These are phyloP conservation scores for Plemyria rubiginata DNA, from an alignment of 2,888 invertebrate species.

Conservation along the genomic window DNA sequence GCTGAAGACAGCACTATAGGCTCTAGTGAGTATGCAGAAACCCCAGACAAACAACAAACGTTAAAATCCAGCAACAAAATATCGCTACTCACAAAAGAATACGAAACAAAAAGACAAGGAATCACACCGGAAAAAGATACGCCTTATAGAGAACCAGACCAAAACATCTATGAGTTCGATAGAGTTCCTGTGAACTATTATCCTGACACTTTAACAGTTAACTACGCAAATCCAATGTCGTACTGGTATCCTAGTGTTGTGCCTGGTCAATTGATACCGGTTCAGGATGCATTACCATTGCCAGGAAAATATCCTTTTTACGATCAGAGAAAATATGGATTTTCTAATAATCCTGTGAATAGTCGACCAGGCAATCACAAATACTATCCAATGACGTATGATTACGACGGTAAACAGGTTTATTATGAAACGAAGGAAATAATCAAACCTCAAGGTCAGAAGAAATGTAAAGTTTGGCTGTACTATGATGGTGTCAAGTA, in stretches of 20 bases:
- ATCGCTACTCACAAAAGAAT: constrained; percentile 32
- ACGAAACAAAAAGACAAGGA: constrained; percentile 32
- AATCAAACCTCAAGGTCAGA: constrained; percentile 50
- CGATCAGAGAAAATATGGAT: constrained; percentile 30
- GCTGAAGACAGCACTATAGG: constrained; percentile 31
- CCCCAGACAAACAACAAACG: constrained; percentile 11
- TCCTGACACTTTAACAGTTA: constrained; percentile 17
- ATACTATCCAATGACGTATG: constrained; percentile 35
- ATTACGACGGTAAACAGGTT: constrained; percentile 40
- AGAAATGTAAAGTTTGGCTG: constrained; percentile 67
- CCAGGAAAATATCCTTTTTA: constrained; percentile 25
- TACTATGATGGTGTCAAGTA: constrained; percentile 68
- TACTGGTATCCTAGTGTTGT: constrained; percentile 36
- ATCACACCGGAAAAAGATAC: constrained; percentile 27
- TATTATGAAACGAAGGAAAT: constrained; percentile 58
- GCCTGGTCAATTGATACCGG: constrained; percentile 34
- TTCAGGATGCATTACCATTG: constrained; percentile 22
- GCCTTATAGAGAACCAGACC: constrained; percentile 21
- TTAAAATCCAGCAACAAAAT: constrained; percentile 18
- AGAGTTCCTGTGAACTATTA: constrained; percentile 24
- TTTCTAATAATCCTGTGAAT: constrained; percentile 31
- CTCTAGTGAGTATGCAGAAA: constrained; percentile 10
- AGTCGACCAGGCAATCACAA: constrained; percentile 33
- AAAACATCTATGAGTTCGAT: constrained; percentile 26
- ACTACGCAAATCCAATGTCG: constrained; percentile 25